These are phyloP conservation scores for Stegana nigrithorax DNA, from an alignment of 2,888 invertebrate genomes.

Conservation along the genomic window DNA sequence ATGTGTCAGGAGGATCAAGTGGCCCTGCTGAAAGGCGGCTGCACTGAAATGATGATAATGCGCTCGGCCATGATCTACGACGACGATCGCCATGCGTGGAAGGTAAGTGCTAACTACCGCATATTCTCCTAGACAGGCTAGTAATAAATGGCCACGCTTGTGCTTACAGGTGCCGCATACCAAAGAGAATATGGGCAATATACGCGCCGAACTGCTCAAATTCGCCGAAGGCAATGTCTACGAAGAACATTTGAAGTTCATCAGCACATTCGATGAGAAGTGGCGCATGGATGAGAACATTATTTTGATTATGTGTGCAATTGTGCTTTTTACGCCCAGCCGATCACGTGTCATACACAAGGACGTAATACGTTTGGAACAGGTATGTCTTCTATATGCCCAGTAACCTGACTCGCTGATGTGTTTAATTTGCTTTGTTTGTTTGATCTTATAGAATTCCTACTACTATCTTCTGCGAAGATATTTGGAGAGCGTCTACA, in stretches of 20 bases:
- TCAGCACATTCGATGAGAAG: constrained; percentile 84
- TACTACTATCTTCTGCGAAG: constrained; percentile 89
- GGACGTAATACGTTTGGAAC: constrained; percentile 87
- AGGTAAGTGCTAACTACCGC: no score
- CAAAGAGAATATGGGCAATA: constrained; percentile 79
- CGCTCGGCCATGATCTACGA: constrained; percentile 94
- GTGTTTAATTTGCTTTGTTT: background rate
- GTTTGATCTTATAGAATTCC: constrained; percentile 75
- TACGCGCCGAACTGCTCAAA: constrained; percentile 91
- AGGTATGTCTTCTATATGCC: constrained; percentile 71
- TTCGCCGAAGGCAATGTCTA: constrained; percentile 91
- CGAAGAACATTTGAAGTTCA: constrained; percentile 86
- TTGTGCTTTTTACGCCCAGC: constrained; percentile 89
- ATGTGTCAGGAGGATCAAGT: constrained; percentile 96
- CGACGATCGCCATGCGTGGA: constrained; percentile 87
- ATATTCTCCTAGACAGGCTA: no score
- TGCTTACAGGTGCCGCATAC: constrained; percentile 88
- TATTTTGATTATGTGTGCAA: constrained; percentile 90
- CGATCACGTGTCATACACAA: constrained; percentile 83
- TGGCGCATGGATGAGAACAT: constrained; percentile 91
- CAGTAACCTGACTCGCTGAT: background rate
- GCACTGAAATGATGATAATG: constrained; percentile 96
- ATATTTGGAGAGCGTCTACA: constrained; percentile 84
- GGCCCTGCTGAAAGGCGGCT: constrained; percentile 79
- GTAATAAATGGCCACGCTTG: no score